Conservation (phyloP, 2,888 invertebrate species). For the Drosophila mayaguana region DNA sequence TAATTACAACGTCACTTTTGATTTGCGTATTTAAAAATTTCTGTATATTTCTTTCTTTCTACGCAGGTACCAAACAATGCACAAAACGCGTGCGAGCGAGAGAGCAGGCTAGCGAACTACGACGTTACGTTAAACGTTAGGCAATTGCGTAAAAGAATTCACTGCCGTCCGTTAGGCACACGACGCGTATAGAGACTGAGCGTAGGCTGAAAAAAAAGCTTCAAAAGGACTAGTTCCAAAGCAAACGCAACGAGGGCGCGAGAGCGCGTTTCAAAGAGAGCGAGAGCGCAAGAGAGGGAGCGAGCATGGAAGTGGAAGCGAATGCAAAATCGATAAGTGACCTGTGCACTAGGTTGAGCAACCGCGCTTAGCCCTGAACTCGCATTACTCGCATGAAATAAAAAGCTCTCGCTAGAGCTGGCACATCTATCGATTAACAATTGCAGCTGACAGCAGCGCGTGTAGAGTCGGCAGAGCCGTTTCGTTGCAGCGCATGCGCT, state of each 20-base stretch:
- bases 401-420: slow-evolving; percentile 42
- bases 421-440: slow-evolving; percentile 57
- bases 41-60: slow-evolving; percentile 30
- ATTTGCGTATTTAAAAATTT: slow-evolving; percentile 23
- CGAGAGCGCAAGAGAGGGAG: background rate
- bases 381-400: slow-evolving; percentile 4
- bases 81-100: slow-evolving; percentile 44
- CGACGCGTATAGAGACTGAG: slow-evolving; percentile 73
- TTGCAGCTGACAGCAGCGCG: slow-evolving; percentile 55
- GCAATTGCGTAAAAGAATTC: slow-evolving; percentile 37
- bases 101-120: slow-evolving; percentile 47
- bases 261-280: slow-evolving; percentile 22
- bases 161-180: slow-evolving; percentile 60
- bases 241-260: slow-evolving; percentile 57
- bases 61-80: slow-evolving; percentile 43
- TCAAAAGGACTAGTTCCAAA: slow-evolving; percentile 61
- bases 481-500: slow-evolving; percentile 59
- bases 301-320: slow-evolving; percentile 6
- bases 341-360: slow-evolving; percentile 60
- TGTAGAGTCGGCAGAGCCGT: slow-evolving; percentile 35
- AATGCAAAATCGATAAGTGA: slow-evolving; percentile 53
- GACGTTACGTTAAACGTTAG: slow-evolving; percentile 43
- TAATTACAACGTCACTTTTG: slow-evolving; percentile 15
- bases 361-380: slow-evolving; percentile 75
- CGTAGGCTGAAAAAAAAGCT: slow-evolving; percentile 53